These are phyloP conservation scores for Mustela lutreola DNA, from an alignment of 2,113 vertebrate species.

Conservation along the genomic window DNA sequence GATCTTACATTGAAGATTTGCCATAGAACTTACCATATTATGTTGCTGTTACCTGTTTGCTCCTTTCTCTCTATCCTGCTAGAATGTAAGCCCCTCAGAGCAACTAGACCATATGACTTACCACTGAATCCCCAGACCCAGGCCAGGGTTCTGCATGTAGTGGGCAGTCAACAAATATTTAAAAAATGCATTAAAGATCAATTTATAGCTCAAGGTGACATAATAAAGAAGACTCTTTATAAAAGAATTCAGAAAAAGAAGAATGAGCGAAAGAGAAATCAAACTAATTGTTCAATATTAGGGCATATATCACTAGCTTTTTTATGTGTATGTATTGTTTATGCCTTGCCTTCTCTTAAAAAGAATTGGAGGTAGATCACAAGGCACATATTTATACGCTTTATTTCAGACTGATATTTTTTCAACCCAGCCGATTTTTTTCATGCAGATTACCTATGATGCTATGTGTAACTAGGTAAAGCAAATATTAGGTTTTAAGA, in stretches of 20 bases:
- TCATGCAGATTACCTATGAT: neutral
- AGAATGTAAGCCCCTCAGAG: neutral
- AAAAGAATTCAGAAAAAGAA: neutral
- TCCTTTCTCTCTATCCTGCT: neutral
- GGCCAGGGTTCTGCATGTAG: neutral
- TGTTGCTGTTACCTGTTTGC: neutral
- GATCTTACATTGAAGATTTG: neutral
- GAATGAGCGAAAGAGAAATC: neutral
- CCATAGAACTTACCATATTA: neutral
- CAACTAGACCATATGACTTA: neutral
- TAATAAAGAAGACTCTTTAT: neutral
- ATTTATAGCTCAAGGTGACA: neutral
- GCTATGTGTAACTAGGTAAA: neutral
- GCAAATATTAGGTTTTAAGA: neutral
- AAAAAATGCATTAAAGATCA: neutral
- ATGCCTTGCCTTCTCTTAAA: neutral
- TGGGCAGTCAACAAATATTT: neutral
- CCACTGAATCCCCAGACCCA: neutral
- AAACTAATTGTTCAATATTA: neutral
- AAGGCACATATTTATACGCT: neutral
- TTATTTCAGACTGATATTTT: neutral
- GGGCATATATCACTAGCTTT: neutral
- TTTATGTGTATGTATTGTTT: neutral
- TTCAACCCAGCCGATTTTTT: neutral
- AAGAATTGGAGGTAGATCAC: neutral